Conservation (phyloP, 2,888 invertebrate genomes). For the Antheraea assamensis region DNA sequence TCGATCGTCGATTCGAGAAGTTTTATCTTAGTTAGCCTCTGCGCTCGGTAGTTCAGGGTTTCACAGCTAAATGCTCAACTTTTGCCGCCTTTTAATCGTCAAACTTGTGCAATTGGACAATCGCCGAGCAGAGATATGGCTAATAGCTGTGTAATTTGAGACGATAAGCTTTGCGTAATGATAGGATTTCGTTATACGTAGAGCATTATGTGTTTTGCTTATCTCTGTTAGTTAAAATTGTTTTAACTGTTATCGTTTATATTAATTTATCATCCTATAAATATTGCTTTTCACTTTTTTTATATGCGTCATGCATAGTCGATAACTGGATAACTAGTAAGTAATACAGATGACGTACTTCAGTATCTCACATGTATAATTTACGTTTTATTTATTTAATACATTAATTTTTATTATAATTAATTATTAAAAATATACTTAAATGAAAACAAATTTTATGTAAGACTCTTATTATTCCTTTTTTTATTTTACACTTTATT, state of each 20-base stretch:
- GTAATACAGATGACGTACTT: neutral
- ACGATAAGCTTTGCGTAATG: constrained; percentile 47
- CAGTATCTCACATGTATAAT: neutral
- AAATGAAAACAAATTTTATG: neutral
- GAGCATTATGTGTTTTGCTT: constrained; percentile 32
- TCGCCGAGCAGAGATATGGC: constrained; percentile 53
- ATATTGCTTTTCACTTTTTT: neutral
- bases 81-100: constrained; percentile 59
- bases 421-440: too few species aligned
- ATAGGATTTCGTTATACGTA: constrained; percentile 34
- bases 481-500: neutral
- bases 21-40: constrained; percentile 56
- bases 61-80: constrained; percentile 52
- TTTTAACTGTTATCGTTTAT: constrained; percentile 2
- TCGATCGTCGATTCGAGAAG: constrained; percentile 46
- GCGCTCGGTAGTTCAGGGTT: constrained; percentile 42
- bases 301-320: neutral
- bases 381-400: neutral
- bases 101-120: constrained; percentile 65
- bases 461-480: neutral
- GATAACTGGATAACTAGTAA: neutral
- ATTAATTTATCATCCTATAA: neutral
- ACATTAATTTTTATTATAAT: neutral
- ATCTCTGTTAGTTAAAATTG: constrained; percentile 26
- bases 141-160: constrained; percentile 55